Evolutionary conservation across 1,140 invertebrate genomes (phyloP).

Genomic region (Solenopsis fugax): DNA sequence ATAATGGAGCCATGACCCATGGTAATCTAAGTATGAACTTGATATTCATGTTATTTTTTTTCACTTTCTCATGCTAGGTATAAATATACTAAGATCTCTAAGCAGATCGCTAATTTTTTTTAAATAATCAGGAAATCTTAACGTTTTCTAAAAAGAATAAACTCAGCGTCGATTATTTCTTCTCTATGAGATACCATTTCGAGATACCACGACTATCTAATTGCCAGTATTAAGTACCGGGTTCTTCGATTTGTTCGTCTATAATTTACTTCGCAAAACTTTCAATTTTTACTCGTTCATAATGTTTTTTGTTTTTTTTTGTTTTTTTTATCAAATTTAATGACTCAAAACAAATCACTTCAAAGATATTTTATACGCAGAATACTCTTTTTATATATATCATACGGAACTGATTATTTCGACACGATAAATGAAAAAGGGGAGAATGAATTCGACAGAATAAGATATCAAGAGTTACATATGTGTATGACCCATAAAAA

Average conservation of each 20-base stretch:
- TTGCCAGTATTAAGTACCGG: background rate
- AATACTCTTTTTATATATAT: background rate
- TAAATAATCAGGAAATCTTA: background rate
- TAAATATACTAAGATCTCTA: too few relatives aligned
- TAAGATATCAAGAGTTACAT: background rate
- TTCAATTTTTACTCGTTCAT: conserved; percentile 7
- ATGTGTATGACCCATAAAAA: background rate
- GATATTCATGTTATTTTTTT: conserved; percentile 4
- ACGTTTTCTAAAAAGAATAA: background rate
- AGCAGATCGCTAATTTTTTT: background rate
- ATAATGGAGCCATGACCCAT: conserved; percentile 30
- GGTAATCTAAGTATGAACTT: conserved; percentile 39
- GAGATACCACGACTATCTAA: background rate
- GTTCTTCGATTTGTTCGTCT: background rate
- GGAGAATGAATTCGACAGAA: background rate
- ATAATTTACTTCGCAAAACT: background rate
- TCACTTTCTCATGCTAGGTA: background rate
- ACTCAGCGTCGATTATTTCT: background rate
- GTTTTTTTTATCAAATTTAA: background rate
- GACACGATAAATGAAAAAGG: background rate
- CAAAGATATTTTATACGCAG: background rate
- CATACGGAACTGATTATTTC: background rate
- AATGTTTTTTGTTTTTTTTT: background rate
- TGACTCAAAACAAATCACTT: conserved; percentile 12
- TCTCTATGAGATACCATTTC: background rate